Percentiles rank a stretch among this genome's conserved stretches.
Evolutionary conservation across 2,888 invertebrate species (phyloP).

Genomic region (Exephanes ischioxanthus): DNA sequence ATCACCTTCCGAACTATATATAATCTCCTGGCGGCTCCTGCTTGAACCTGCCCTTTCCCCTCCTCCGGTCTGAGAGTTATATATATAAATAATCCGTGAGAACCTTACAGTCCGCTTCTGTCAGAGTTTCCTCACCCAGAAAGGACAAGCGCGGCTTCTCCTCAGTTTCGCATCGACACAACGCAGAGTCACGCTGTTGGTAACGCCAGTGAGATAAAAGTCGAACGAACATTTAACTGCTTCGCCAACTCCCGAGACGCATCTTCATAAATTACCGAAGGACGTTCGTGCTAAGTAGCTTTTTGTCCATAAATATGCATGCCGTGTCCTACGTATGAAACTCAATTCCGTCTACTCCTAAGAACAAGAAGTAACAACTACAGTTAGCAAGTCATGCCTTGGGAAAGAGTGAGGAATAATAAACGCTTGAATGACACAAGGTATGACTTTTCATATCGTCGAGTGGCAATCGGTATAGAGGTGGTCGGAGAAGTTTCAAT

Average conservation of each 20-base stretch:
- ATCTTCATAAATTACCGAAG: conserved; percentile 37
- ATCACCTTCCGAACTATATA: conserved; percentile 32
- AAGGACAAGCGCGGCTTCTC: no score
- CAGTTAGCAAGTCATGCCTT: conserved; percentile 28
- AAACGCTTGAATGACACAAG: conserved; percentile 24
- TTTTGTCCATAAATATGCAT: conserved; percentile 38
- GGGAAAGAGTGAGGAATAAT: conserved; percentile 42
- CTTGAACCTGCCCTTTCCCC: background rate
- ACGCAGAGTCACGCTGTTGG: background rate
- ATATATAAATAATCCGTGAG: conserved; percentile 27
- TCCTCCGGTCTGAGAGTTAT: background rate
- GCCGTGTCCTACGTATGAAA: background rate
- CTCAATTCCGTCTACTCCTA: background rate
- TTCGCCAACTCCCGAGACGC: no score
- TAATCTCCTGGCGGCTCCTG: background rate
- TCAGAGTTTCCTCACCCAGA: no score
- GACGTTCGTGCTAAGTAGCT: background rate
- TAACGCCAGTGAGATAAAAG: conserved; percentile 4
- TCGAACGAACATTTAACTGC: conserved; percentile 32
- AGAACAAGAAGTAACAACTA: background rate
- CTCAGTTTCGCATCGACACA: background rate
- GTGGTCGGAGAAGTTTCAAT: conserved; percentile 4
- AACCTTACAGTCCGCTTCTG: background rate
- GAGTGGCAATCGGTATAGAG: background rate
- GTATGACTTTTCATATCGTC: conserved; percentile 31